Base-by-base conservation (phyloP, 2,113 vertebrate genomes). In the Leptodactylus fuscus region DNA sequence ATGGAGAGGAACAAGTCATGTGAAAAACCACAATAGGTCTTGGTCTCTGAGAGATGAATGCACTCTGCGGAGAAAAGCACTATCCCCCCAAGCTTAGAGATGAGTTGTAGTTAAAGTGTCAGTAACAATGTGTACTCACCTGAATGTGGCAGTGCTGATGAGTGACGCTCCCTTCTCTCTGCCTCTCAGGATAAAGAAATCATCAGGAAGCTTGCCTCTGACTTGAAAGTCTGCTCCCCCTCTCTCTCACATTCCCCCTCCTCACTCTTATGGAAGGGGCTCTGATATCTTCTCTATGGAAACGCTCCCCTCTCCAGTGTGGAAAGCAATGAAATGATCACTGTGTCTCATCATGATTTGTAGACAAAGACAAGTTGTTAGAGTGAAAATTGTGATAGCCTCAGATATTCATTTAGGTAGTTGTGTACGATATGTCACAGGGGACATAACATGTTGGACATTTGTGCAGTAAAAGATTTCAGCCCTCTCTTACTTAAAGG, bases 271-370 rank as follows among this genome's bases (percentile, higher is more conserved):
- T 60, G 67, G 84, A 85, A 81, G 76, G 84, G 84, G 84, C 76
- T 81, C 76, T 81, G 84, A 70, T 85, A 81, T 71, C 73, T 85
- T 85, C 84, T 85, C 84, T 85, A 85, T 85, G 84, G 84, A 81
- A 85, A 85, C 84, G 77, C 48, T 85, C 76, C 84, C 77, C 77
- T 85, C 75, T 77, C 44, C 53, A 27, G 36, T 60, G 48, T 70
- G 46, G n/a, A 70, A 73, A 85, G 65, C 53, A 85, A 73, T 73
- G 67, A 13, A 73, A 22, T 44, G 75, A 87, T 74, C 65, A 73
- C 7, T 32, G 41, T 78, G n/a, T 83, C 58, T 81, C 20, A 55
- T 58, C 65, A 3, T 0, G 0, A 16, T 0, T 1, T 85, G 38
- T 73, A 46, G 81, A 51, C 13, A 0, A 22, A 71, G 77, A 0